Evolutionary conservation across 1,140 invertebrate genomes (phyloP).

Genomic region (Aphelenchoides besseyi): DNA sequence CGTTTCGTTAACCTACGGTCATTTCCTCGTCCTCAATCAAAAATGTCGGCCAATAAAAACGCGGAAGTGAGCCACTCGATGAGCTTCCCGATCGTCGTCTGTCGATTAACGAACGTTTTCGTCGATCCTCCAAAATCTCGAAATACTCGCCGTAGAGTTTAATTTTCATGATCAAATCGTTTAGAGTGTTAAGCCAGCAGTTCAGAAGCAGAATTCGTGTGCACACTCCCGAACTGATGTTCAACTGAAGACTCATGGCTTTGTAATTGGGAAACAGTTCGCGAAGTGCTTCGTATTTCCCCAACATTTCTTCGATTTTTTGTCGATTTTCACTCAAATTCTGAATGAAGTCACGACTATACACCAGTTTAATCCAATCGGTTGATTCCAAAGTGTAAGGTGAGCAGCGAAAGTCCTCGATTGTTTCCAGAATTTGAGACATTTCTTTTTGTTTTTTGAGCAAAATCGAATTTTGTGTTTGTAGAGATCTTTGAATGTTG

Average conservation of each 20-base stretch:
- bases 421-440: conserved; percentile 25
- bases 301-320: conserved; percentile 14
- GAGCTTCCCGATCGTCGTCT: neutral
- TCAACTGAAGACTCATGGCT: conserved; percentile 19
- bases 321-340: neutral
- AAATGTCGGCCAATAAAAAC: conserved; percentile 3
- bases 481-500: conserved; percentile 21
- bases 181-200: conserved; percentile 32
- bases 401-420: conserved; percentile 27
- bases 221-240: neutral
- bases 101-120: neutral
- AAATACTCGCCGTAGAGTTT: conserved; percentile 29
- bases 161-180: conserved; percentile 28
- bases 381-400: neutral
- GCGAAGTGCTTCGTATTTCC: conserved; percentile 23
- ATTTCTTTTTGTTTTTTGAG: conserved; percentile 30
- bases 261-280: conserved; percentile 24
- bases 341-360: conserved; percentile 9
- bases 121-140: conserved; percentile 18
- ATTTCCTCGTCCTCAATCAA: conserved; percentile 1
- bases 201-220: conserved; percentile 26
- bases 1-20: neutral
- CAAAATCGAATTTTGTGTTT: conserved; percentile 19
- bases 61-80: neutral
- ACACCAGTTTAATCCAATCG: conserved; percentile 1